phyloP scores from a whole-genome alignment of 2,888 invertebrate species.

The Mythimna impura region DNA sequence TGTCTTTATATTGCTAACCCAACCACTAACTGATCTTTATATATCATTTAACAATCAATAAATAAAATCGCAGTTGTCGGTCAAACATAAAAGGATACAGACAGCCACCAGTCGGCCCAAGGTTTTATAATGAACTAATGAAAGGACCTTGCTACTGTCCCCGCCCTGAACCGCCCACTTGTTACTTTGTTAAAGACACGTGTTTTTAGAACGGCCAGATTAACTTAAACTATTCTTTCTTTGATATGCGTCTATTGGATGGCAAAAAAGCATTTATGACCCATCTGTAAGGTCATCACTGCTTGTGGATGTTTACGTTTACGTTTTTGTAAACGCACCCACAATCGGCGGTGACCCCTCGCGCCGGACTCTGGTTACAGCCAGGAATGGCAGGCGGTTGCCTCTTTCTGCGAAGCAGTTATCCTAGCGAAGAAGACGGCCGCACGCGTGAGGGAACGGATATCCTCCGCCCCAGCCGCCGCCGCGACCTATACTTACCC shows the following conservation, averaged over 20 bases:
- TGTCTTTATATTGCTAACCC: neutral
- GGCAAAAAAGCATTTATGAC: neutral
- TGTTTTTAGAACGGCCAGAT: neutral
- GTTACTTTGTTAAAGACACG: neutral
- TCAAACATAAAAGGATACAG: constrained; percentile 43
- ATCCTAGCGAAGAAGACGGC: no score
- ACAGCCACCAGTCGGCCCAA: constrained; percentile 35
- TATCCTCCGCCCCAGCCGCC: no score
- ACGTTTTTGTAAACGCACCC: no score
- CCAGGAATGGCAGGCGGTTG: no score
- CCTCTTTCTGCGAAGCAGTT: no score
- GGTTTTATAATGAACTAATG: constrained; percentile 49
- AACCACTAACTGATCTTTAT: constrained; percentile 5
- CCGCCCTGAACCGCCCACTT: constrained; percentile 33
- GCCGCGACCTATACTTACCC: no score
- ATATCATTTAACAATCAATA: constrained; percentile 17
- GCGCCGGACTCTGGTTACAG: no score
- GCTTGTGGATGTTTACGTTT: no score
- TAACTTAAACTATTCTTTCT: neutral
- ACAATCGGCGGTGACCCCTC: no score
- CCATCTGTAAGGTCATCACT: no score
- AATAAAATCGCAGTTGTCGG: constrained; percentile 19
- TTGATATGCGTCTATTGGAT: neutral
- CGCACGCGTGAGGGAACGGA: no score
- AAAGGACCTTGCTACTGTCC: constrained; percentile 52